phyloP scores from a whole-genome alignment of 2,113 vertebrate genomes.

The Galemys pyrenaicus region DNA sequence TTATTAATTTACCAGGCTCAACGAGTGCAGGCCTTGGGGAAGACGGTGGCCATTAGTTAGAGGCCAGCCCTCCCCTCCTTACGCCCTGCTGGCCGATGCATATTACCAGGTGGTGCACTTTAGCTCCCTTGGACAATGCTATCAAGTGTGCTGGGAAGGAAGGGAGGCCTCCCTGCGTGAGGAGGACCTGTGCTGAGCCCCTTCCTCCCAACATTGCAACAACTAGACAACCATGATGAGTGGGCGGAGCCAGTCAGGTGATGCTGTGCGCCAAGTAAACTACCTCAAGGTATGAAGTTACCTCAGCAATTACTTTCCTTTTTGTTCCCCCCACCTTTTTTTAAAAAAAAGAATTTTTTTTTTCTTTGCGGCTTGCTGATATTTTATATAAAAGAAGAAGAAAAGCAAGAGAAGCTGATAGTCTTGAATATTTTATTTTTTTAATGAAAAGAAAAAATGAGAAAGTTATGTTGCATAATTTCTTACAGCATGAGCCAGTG shows the following conservation, averaged over 20 bases:
- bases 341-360: constrained; percentile 45
- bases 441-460: constrained; percentile 90
- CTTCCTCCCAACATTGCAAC: constrained; percentile 64
- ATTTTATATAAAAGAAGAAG: constrained; percentile 89
- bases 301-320: constrained; percentile 91
- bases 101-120: constrained; percentile 68
- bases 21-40: not conserved
- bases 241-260: constrained; percentile 80
- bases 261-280: constrained; percentile 86
- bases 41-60: constrained; percentile 43
- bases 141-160: constrained; percentile 62
- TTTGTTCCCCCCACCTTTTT: constrained; percentile 61
- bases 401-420: constrained; percentile 89
- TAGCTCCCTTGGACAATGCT: constrained; percentile 72
- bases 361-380: constrained; percentile 86
- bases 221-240: constrained; percentile 46
- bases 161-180: constrained; percentile 25
- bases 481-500: constrained; percentile 85
- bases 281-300: constrained; percentile 97
- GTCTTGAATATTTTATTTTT: constrained; percentile 99
- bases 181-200: constrained; percentile 22
- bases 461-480: constrained; percentile 88
- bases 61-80: constrained; percentile 41
- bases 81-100: constrained; percentile 44
- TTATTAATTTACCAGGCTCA: constrained; percentile 62